These are phyloP conservation scores for Tetragnatha versicolor DNA, from an alignment of 1,140 invertebrate genomes.

Conservation along the genomic window DNA sequence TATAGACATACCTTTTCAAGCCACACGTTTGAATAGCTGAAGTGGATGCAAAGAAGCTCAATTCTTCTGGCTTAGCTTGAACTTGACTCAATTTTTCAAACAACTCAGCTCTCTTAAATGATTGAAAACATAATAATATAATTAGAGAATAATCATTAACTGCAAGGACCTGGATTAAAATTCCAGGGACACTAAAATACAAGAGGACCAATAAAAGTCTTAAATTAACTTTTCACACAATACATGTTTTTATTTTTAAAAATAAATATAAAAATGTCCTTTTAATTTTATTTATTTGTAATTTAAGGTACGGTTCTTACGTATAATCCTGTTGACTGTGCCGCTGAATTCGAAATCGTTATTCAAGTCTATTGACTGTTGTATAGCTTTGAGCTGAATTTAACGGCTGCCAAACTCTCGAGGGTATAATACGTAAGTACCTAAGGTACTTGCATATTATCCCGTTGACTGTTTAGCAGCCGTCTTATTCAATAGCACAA, in stretches of 20 bases:
- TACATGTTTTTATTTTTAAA: conserved; percentile 40
- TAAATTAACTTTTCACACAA: neutral
- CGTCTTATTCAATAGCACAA: no score
- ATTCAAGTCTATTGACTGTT: no score
- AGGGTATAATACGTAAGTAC: no score
- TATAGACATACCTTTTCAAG: conserved; percentile 71
- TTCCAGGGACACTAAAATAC: neutral
- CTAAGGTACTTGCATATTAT: no score
- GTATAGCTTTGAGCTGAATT: no score
- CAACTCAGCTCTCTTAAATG: conserved; percentile 74
- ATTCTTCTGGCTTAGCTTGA: conserved; percentile 77
- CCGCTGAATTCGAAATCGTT: no score
- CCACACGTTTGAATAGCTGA: conserved; percentile 85
- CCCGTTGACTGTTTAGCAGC: no score
- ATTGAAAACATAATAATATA: neutral
- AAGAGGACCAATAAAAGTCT: neutral
- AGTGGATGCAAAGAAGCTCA: conserved; percentile 78
- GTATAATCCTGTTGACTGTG: conserved; percentile 69
- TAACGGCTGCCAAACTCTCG: no score
- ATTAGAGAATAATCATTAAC: neutral
- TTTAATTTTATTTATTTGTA: neutral
- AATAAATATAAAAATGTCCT: neutral
- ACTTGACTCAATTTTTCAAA: conserved; percentile 80
- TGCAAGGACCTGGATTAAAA: neutral
- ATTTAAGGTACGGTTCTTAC: neutral